These are phyloP conservation scores for Colistium nudipinnis DNA, from an alignment of 2,113 vertebrate genomes.

Conservation along the genomic window DNA sequence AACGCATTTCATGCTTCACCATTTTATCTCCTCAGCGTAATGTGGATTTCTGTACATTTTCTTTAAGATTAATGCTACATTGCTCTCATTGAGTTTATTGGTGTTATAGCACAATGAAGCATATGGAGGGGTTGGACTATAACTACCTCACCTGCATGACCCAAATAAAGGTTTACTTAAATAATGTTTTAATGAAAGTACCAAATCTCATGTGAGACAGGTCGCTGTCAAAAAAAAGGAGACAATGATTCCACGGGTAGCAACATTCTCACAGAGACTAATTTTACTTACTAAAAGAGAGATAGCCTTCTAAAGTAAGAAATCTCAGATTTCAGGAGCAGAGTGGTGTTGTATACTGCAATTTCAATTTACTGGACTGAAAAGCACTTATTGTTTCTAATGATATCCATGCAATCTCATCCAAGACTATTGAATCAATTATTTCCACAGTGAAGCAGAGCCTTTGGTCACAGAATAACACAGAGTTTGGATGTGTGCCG, in stretches of 20 bases:
- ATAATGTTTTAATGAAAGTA: conserved; percentile 14
- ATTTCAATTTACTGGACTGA: conserved; percentile 42
- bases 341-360: conserved; percentile 11
- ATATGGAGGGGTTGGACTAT: not conserved
- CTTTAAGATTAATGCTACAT: conserved; percentile 44
- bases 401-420: conserved; percentile 50
- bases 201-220: conserved; percentile 22
- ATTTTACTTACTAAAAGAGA: conserved; percentile 49
- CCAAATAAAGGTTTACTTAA: conserved; percentile 14
- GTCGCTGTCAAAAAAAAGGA: conserved; percentile 39
- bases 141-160: conserved; percentile 16
- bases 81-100: conserved; percentile 22
- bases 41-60: conserved; percentile 13
- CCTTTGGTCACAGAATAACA: conserved; percentile 86
- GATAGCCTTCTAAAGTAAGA: conserved; percentile 47
- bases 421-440: conserved; percentile 19
- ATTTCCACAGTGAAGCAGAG: conserved; percentile 9
- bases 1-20: conserved; percentile 29
- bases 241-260: conserved; percentile 18
- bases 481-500: conserved; percentile 95
- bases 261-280: conserved; percentile 72
- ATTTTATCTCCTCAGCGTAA: conserved; percentile 19
- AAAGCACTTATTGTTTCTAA: conserved; percentile 46
- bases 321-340: conserved; percentile 54
- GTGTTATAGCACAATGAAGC: conserved; percentile 24